Percentiles rank a stretch among this genome's conserved stretches.
Evolutionary conservation across 30 jellyfish, hydroid and myxozoan species (phyloP).

Genomic region (Hydractinia symbiolongicarpus): DNA sequence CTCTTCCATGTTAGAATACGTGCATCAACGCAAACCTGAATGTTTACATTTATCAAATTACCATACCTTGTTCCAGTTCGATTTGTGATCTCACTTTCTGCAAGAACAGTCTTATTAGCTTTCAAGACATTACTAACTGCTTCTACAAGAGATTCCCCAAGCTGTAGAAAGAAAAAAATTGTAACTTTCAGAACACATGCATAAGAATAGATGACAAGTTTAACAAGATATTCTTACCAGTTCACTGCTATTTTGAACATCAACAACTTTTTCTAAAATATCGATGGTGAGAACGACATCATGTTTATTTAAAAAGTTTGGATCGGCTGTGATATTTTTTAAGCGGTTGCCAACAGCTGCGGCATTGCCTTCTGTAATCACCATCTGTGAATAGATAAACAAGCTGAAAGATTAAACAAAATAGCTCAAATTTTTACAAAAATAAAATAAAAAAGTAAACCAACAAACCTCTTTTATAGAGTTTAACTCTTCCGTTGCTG

Average conservation of each 20-base stretch:
- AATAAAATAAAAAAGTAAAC: neutral
- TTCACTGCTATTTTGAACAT: conserved; percentile 44
- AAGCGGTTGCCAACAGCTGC: conserved; percentile 62
- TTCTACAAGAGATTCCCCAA: conserved; percentile 82
- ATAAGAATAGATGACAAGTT: neutral
- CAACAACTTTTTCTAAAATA: conserved; percentile 79
- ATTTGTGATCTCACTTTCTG: conserved; percentile 53
- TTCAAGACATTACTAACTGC: conserved; percentile 84
- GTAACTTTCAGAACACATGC: neutral
- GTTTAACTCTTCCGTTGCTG: conserved; percentile 38
- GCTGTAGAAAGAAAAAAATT: conserved; percentile 32
- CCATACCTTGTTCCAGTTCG: conserved; percentile 82
- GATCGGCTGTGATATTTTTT: conserved; percentile 63
- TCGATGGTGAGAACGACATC: conserved; percentile 77
- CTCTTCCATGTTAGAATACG: too few species aligned
- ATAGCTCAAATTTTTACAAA: neutral
- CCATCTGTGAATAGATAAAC: conserved; percentile 37
- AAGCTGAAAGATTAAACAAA: neutral
- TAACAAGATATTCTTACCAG: conserved; percentile 36
- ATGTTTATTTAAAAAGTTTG: conserved; percentile 41
- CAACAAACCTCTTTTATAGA: conserved; percentile 9
- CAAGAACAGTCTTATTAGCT: conserved; percentile 76
- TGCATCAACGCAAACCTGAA: too few species aligned
- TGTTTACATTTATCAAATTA: too few species aligned
- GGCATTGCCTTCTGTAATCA: conserved; percentile 52